Base-by-base conservation (phyloP, 2,113 vertebrate species). In the Turnix velox region DNA sequence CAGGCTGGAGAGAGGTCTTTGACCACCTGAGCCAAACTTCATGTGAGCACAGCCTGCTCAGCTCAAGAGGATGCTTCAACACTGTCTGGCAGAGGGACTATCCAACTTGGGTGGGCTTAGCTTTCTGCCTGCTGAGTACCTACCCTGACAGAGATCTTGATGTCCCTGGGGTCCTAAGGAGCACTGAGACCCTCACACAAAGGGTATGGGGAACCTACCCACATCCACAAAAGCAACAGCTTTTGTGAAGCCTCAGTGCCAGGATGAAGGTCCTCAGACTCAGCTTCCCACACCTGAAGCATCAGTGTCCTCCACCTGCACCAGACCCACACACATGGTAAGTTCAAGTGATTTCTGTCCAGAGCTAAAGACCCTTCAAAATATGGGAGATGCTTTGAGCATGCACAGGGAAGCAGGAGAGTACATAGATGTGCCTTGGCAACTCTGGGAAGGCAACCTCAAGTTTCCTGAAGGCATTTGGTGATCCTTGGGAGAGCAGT, bases 71-170 rank as follows among this genome's bases (percentile, higher is more conserved):
- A 18, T 49, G 31, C 12, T 91, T 37, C 1, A 1, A 10, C 35
- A 48, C 22, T 24, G 2, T 30, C 42, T 30, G n/a, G 31, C 57
- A 88, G 28, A n/a, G n/a, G n/a, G n/a, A n/a, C n/a, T 8, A 4
- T 39, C 67, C 4, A 0, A 5, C 27, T 55, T 0, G 0, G 57
- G 57, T 25, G 46, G 39, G 39, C 45, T 37, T 43, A 63, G 16
- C 48, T 39, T 28, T 27, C 28, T 40, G 13, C 25, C 39, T 4
- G 1, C 39, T 7, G 12, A 51, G n/a, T 5, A 35, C 9, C 17
- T 22, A 10, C n/a, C 25, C 40, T 17, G 19, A 18, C 12, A 74
- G 22, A 5, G 3, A n/a, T n/a, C 35, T 80, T 18, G 28, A 22
- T n/a, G 35, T 48, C 72, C 37, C 74, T 75, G 48, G 8, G 40